A percentile compares a stretch with the other conserved stretches of the same genome.
Evolutionary conservation across 64 coral and sea anemone genomes (phyloP).

Genomic region (Montipora foliosa): DNA sequence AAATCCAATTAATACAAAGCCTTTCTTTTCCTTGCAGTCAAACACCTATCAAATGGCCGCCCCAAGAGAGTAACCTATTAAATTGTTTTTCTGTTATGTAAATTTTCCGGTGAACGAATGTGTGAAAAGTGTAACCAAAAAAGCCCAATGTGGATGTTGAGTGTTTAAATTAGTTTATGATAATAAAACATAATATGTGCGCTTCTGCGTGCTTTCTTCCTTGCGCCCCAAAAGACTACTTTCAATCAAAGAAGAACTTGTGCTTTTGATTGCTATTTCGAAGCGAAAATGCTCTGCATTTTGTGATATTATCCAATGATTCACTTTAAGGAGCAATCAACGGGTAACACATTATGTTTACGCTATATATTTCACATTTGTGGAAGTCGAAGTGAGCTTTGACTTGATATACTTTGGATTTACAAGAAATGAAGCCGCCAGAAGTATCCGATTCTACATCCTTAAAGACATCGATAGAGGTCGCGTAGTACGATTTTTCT

Average conservation of each 20-base stretch:
- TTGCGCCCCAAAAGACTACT: no score
- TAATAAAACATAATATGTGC: not conserved
- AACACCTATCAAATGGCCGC: not conserved
- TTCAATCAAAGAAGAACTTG: not conserved
- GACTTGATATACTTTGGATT: no score
- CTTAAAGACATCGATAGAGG: no score
- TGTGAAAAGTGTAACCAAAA: not conserved
- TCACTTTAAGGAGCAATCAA: not conserved
- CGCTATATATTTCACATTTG: not conserved
- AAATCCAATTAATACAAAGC: not conserved
- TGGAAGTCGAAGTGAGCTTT: not conserved
- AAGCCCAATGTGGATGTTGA: not conserved
- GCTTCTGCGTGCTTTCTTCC: no score
- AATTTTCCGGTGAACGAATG: not conserved
- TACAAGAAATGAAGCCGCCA: not conserved
- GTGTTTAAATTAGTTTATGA: not conserved
- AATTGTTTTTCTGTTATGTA: slow-evolving; percentile 20
- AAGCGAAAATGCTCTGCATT: not conserved
- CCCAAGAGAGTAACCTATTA: not conserved
- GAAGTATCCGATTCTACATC: no score
- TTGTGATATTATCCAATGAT: not conserved
- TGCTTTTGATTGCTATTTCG: not conserved
- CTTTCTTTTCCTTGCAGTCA: not conserved
- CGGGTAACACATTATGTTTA: slow-evolving; percentile 24
- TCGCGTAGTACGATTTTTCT: not conserved